Base-by-base conservation (phyloP, 2,113 vertebrate species). In the Anser cygnoides region DNA sequence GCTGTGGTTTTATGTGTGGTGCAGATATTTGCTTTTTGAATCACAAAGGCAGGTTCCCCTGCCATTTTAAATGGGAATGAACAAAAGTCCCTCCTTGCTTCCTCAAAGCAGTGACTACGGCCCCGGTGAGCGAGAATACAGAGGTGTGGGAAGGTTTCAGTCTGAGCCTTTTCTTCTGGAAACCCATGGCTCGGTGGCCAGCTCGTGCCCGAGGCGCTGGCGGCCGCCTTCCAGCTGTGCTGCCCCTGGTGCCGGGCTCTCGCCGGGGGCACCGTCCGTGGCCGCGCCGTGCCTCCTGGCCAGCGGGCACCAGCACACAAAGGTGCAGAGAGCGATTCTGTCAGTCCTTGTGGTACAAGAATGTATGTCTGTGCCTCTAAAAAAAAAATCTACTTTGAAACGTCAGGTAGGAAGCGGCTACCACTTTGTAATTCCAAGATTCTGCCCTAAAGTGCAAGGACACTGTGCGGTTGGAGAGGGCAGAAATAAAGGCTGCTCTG, bases 381-480 rank as follows among this genome's bases (percentile, higher is more conserved):
- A 11, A 39, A 39, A 65, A 49, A 95, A 87, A 90, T 81, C 89
- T 77, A 4, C 83, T 87, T 75, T 41, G 62, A 88, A 84, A 95
- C 74, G 10, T 49, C 46, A 85, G 67, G 68, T 37, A 87, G 13
- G 37, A 33, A 71, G 18, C 68, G 92, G 84, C 85, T 67, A 67
- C 68, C 55, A 3, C 70, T 84, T 90, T 84, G 43, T 57, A 68
- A 89, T 35, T 88, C 96, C 87, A 87, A 79, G 44, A 35, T 76
- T 87, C 96, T 89, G 95, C 82, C 54, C 92, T 14, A 52, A 89
- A 39, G 31, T 31, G 43, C 50, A 78, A 75, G 93, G 78, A 96
- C 68, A 18, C 71, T 17, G 67, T 94, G 90, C 88, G 21, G 43
- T 90, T 78, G 63, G 87, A 83, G 86, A 84, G 85, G 58, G 84